Conservation (phyloP, 2,888 invertebrate genomes). For the Rhorus exstirpatorius region DNA sequence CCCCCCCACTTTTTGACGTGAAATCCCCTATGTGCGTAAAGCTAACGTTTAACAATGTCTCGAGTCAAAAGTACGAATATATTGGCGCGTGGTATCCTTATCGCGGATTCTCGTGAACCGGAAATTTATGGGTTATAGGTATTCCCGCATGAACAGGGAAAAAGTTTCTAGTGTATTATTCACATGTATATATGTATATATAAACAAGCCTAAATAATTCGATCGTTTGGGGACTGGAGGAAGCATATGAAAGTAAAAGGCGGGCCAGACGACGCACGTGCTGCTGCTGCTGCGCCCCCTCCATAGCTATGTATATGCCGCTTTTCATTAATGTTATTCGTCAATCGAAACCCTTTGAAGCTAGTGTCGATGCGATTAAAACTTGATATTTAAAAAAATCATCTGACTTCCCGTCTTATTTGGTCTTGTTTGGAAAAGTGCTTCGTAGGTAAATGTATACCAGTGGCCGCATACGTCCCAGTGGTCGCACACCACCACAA, state of each 20-base stretch:
- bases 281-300: constrained; percentile 54
- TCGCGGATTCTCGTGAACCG: constrained; percentile 19
- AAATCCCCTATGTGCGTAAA: no score
- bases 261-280: constrained; percentile 55
- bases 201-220: not conserved
- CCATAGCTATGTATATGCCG: not conserved
- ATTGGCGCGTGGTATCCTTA: constrained; percentile 12
- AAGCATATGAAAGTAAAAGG: constrained; percentile 52
- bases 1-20: not conserved
- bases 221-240: constrained; percentile 8
- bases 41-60: no score
- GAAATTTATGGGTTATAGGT: constrained; percentile 11
- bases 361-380: no score
- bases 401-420: not conserved
- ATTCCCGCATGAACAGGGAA: not conserved
- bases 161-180: not conserved
- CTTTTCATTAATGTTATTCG: constrained; percentile 7
- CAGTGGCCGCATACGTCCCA: no score
- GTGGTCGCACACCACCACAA: no score
- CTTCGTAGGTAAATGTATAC: no score
- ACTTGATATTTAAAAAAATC: not conserved
- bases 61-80: no score
- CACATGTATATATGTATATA: not conserved
- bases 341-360: not conserved
- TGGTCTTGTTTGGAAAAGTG: not conserved